These are phyloP conservation scores for Slavum lentiscoides DNA, from an alignment of 2,888 invertebrate genomes.

Conservation along the genomic window DNA sequence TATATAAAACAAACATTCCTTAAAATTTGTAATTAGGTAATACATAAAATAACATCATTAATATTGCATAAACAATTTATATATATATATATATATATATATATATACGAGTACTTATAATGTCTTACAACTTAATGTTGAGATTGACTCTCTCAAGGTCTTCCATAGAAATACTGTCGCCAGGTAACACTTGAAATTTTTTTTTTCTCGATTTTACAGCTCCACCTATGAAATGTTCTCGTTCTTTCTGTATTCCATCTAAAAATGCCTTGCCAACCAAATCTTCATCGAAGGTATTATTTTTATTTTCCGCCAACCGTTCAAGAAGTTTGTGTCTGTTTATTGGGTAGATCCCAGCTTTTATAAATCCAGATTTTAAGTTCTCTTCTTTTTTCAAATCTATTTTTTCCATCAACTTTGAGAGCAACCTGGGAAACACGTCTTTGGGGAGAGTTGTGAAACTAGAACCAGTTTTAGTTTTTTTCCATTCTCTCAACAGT, in stretches of 20 bases:
- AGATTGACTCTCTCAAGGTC: neutral
- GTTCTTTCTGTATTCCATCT: constrained; percentile 34
- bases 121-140: no score
- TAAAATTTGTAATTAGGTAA: no score
- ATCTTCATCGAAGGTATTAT: neutral
- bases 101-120: no score
- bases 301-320: constrained; percentile 16
- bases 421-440: constrained; percentile 50
- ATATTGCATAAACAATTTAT: no score
- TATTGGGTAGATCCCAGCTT: constrained; percentile 53
- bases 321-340: constrained; percentile 42
- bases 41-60: no score
- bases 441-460: constrained; percentile 52
- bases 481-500: constrained; percentile 55
- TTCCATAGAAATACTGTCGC: constrained; percentile 33
- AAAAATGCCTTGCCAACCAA: constrained; percentile 44
- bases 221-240: constrained; percentile 21
- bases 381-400: constrained; percentile 24
- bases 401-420: constrained; percentile 48
- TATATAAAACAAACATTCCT: no score
- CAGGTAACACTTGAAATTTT: constrained; percentile 3
- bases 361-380: constrained; percentile 49
- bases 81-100: no score
- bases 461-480: constrained; percentile 31
- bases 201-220: constrained; percentile 36